phyloP scores from a whole-genome alignment of 2,888 invertebrate genomes.

The Syrista parreyssii region DNA sequence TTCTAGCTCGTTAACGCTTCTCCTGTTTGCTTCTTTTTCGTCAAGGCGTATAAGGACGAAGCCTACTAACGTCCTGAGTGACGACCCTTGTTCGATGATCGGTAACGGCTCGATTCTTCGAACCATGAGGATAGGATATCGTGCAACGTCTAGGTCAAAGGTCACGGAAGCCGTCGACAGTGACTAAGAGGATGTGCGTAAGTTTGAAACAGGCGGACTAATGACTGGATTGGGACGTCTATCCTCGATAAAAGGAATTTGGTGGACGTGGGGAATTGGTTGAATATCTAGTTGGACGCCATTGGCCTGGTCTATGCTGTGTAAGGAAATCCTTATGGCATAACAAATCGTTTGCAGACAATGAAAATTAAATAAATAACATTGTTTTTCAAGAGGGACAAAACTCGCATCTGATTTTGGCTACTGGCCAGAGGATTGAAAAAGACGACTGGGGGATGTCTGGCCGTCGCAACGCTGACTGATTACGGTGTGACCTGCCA shows the following conservation, averaged over 20 bases:
- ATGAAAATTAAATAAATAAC: conserved; percentile 45
- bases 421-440: not conserved
- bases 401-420: not conserved
- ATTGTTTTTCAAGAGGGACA: conserved; percentile 32
- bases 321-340: not conserved
- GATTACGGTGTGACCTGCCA: not conserved
- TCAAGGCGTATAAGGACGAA: not conserved
- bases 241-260: not conserved
- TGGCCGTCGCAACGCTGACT: not conserved
- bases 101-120: not conserved
- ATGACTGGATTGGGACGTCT: not conserved
- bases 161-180: not conserved
- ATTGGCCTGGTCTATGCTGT: not conserved
- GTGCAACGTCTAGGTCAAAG: not conserved
- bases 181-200: not conserved
- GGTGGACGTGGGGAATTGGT: not conserved
- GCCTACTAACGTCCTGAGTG: not conserved
- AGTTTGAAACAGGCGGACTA: not conserved
- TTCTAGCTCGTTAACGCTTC: not conserved
- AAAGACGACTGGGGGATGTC: not conserved
- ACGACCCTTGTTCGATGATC: not conserved
- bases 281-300: not conserved
- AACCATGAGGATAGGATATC: not conserved
- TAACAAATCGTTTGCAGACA: conserved; percentile 20
- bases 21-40: not conserved